Evolutionary conservation across 1,140 invertebrate species (phyloP).

Genomic region (Manduca sexta): DNA sequence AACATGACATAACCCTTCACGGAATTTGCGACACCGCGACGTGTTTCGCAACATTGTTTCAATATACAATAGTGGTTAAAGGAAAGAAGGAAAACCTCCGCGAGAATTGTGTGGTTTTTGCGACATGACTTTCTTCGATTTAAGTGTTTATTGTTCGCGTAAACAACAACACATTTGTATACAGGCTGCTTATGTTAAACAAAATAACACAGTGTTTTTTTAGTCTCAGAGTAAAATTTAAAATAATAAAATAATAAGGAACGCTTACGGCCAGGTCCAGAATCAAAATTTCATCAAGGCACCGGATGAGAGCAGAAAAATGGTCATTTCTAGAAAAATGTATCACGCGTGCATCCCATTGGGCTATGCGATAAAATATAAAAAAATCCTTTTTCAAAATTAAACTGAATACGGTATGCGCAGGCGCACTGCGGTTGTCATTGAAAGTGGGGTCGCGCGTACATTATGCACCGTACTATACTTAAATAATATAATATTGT

Average conservation of each 20-base stretch:
- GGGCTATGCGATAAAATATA: too few relatives aligned
- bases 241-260: too few relatives aligned
- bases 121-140: conserved; percentile 31
- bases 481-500: too few relatives aligned
- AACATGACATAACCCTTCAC: too few relatives aligned
- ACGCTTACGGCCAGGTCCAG: too few relatives aligned
- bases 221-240: too few relatives aligned
- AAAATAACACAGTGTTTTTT: background rate
- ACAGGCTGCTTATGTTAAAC: conserved; percentile 13
- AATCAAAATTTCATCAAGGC: too few relatives aligned
- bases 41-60: too few relatives aligned
- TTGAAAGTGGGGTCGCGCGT: background rate
- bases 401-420: background rate
- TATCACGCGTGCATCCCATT: too few relatives aligned
- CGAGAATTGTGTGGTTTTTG: conserved; percentile 20
- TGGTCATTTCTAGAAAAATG: too few relatives aligned
- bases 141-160: conserved; percentile 8
- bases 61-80: background rate
- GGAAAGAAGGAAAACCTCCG: conserved; percentile 1
- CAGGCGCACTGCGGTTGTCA: background rate
- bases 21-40: background rate
- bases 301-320: too few relatives aligned
- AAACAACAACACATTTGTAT: background rate
- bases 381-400: too few relatives aligned
- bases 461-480: background rate